Percentiles rank a stretch among this genome's conserved stretches.
Conservation (phyloP, 2,797 vertebrate species). For the Lagothrix lagotricha region DNA sequence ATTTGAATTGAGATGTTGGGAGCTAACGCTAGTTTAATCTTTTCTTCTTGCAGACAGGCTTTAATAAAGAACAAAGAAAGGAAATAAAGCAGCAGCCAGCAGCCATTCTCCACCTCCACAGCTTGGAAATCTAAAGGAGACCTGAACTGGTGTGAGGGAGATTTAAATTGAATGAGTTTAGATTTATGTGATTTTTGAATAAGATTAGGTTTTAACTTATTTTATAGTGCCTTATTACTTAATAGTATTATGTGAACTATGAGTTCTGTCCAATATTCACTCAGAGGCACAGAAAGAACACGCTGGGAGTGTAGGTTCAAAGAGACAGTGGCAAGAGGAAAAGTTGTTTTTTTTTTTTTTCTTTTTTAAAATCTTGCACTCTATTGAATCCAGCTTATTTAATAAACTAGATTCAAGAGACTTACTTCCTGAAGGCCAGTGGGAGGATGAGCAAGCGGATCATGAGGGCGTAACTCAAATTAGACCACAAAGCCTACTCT, state of each 20-base stretch:
- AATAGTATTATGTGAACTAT: background rate
- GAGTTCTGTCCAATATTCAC: background rate
- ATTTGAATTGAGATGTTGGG: background rate
- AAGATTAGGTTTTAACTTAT: background rate
- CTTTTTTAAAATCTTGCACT: background rate
- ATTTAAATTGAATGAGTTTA: background rate
- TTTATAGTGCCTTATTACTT: background rate
- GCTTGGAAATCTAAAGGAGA: background rate
- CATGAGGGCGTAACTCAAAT: background rate
- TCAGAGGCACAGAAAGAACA: background rate
- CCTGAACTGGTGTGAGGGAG: background rate
- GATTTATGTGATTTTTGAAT: background rate
- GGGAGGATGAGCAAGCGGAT: background rate
- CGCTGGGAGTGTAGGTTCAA: background rate
- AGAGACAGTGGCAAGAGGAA: background rate
- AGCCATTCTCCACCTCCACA: background rate
- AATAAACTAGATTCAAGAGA: background rate
- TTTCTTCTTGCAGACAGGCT: background rate
- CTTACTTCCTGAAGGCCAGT: background rate
- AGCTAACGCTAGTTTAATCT: background rate
- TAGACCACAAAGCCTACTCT: background rate
- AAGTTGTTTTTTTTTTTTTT: background rate
- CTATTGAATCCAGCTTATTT: background rate
- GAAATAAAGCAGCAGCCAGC: background rate
- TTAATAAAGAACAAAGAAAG: background rate